Evolutionary conservation across 2,888 invertebrate genomes (phyloP), one percentile per base, ranked within the genome.

Genomic region (Unio pictorum): DNA sequence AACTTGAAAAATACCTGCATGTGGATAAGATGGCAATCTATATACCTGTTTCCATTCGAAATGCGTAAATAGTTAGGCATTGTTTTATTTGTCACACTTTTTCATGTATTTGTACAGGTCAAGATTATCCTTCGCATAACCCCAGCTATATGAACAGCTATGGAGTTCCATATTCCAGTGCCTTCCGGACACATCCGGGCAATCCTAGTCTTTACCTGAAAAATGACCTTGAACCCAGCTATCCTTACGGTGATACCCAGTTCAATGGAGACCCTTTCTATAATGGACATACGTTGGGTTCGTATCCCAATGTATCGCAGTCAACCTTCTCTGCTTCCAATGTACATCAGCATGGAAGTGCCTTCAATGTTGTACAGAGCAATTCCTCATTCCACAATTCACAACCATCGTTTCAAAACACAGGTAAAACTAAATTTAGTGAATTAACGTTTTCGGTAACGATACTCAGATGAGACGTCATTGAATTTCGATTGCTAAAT

Each of bases 341-440:
- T 62, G 71, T 81, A 4, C 81, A 81, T 55, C 82, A 82, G 65
- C 71, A 75, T 57, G 84, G 85, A 55, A 86, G 86, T 73, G 87
- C 87, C 6, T 87, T 87, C 69, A 86, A 87, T 62, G 81, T 87
- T 55, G 86, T 87, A 5, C 84, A 82, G 67, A 84, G 82, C 66
- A 81, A 80, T 65, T 74, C 78, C 7, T 66, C 77, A 17, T 84
- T 75, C 67, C 69, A 78, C 63, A 73, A 63, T 61, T 70, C 72
- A 5, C 77, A 77, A 45, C 61, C 78, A 20, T 69, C 74, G 20
- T 75, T 81, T 69, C 80, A 75, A 64, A 69, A 56, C 28, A 66
- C 71, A 57, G 80, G 80, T 80, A 63, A 65, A 1, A 45, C 45
- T 45, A 45, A 45, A 45, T 45, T 45, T 45, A 45, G 15, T 45